Evolutionary conservation across 2,113 vertebrate species (phyloP).

Genomic region (Australoheros scitulus): DNA sequence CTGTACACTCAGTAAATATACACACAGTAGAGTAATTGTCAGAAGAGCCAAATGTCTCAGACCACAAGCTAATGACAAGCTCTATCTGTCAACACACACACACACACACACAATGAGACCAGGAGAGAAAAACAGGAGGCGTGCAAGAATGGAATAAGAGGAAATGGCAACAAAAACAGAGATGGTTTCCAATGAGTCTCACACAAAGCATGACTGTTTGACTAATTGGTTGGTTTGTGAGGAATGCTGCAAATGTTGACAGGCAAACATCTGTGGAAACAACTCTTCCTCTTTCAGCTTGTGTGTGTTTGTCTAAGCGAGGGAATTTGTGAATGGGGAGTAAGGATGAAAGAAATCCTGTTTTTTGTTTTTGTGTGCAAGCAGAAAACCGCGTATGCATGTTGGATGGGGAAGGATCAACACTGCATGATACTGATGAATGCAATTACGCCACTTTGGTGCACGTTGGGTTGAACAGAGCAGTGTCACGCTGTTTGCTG

Average conservation of each 20-base stretch:
- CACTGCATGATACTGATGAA: conserved; percentile 61
- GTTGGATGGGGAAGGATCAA: conserved; percentile 59
- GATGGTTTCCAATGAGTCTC: conserved; percentile 22
- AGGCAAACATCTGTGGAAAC: conserved; percentile 54
- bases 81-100: conserved; percentile 26
- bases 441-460: conserved; percentile 11
- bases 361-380: conserved; percentile 2
- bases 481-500: background rate
- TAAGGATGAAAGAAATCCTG: background rate
- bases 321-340: conserved; percentile 10
- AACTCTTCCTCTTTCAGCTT: conserved; percentile 36
- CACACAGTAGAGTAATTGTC: conserved; percentile 24
- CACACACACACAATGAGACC: conserved; percentile 7
- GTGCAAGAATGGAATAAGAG: conserved; percentile 1
- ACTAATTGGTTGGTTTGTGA: conserved; percentile 60
- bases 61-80: conserved; percentile 38
- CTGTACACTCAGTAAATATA: background rate
- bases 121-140: background rate
- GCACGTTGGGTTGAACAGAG: conserved; percentile 38
- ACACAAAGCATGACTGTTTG: conserved; percentile 48
- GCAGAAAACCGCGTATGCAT: conserved; percentile 36
- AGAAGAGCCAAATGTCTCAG: conserved; percentile 22
- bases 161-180: background rate
- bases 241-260: conserved; percentile 57
- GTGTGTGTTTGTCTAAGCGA: conserved; percentile 30